Percentiles rank a stretch among this genome's conserved stretches.
Conservation (phyloP, 2,888 invertebrate genomes). For the Acanthacorydalis orientalis region DNA sequence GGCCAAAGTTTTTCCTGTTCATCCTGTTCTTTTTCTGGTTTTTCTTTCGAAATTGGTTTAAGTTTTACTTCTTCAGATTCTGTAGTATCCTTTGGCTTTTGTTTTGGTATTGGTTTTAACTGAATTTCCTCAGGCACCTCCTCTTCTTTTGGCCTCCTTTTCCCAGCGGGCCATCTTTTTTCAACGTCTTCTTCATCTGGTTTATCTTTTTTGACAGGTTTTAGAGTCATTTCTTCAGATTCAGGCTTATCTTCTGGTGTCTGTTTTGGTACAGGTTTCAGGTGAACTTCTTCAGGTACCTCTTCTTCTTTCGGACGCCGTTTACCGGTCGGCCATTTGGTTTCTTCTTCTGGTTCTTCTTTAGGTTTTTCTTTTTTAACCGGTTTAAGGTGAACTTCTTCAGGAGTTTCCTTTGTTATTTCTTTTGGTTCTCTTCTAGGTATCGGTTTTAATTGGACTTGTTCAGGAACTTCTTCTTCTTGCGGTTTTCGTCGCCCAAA, state of each 20-base stretch:
- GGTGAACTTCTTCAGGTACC: slow-evolving; percentile 29
- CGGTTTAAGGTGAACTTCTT: slow-evolving; percentile 16
- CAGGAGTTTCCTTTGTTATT: slow-evolving; percentile 13
- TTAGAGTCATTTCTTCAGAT: slow-evolving; percentile 31
- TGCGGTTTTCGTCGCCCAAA: slow-evolving; percentile 15
- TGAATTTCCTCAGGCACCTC: slow-evolving; percentile 9
- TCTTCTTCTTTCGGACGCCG: slow-evolving; percentile 15
- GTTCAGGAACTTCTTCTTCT: slow-evolving; percentile 12
- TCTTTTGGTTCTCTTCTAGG: slow-evolving; percentile 6
- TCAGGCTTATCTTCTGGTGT: slow-evolving; percentile 24
- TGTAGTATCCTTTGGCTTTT: slow-evolving; percentile 14
- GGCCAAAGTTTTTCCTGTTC: slow-evolving; percentile 13
- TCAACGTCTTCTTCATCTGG: slow-evolving; percentile 19
- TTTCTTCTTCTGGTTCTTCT: slow-evolving; percentile 15
- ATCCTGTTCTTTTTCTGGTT: slow-evolving; percentile 10
- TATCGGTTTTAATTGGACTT: slow-evolving; percentile 9
- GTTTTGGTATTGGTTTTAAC: slow-evolving; percentile 13
- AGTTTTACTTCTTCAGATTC: slow-evolving; percentile 12
- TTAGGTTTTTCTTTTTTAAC: slow-evolving; percentile 14
- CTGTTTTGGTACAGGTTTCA: slow-evolving; percentile 30
- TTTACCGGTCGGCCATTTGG: slow-evolving; percentile 10
- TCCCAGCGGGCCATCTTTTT: slow-evolving; percentile 15
- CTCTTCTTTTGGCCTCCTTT: slow-evolving; percentile 15
- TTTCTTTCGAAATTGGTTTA: slow-evolving; percentile 14
- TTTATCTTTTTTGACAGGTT: slow-evolving; percentile 22